Evolutionary conservation across 2,113 vertebrate genomes (phyloP).

Genomic region (Oncorhynchus clarkii): DNA sequence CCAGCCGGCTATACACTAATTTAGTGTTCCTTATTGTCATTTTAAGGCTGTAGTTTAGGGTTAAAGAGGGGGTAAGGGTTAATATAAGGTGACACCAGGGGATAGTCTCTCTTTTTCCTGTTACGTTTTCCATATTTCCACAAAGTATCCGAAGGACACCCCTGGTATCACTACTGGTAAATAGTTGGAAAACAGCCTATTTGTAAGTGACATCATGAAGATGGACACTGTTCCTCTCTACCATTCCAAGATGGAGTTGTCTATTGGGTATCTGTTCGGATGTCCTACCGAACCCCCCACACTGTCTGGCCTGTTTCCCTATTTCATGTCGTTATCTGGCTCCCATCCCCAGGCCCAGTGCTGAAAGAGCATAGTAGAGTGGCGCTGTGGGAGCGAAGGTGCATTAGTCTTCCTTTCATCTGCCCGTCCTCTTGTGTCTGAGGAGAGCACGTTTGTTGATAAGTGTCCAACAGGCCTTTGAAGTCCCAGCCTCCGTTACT

Average conservation of each 20-base stretch:
- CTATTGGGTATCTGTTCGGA: neutral
- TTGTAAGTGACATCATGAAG: no score
- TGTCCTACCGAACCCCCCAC: neutral
- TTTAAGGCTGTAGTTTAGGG: neutral
- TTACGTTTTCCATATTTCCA: neutral
- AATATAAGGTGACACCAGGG: neutral
- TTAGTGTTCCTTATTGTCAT: neutral
- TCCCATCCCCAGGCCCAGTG: neutral
- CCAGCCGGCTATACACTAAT: constrained; percentile 42
- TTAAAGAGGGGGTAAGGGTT: neutral
- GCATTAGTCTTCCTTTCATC: constrained; percentile 65
- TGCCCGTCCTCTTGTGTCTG: constrained; percentile 39
- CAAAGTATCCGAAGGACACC: neutral
- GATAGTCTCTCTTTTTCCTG: neutral
- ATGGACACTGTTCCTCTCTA: no score
- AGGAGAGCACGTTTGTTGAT: constrained; percentile 49
- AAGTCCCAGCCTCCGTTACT: constrained; percentile 41
- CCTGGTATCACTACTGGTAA: neutral
- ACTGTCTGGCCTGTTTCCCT: neutral
- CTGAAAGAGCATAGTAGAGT: constrained; percentile 34
- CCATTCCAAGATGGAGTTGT: neutral
- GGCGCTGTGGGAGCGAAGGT: constrained; percentile 28
- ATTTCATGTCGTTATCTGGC: neutral
- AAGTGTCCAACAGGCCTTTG: constrained; percentile 57
- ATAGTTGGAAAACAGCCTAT: neutral